Base-by-base conservation (phyloP, 2,797 vertebrate genomes). In the Chiloscyllium punctatum region DNA sequence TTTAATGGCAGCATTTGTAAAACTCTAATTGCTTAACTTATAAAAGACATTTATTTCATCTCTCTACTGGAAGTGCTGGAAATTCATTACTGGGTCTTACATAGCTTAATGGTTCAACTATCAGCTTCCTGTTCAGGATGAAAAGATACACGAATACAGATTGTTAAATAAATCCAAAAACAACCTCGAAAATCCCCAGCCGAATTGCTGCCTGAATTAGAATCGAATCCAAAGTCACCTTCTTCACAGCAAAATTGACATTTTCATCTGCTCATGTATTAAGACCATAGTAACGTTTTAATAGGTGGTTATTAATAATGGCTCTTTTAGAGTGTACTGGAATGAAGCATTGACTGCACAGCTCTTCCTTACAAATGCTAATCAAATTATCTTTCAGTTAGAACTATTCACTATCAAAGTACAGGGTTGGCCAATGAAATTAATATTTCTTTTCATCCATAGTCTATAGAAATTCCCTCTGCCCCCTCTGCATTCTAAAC, bases 1-100 rank as follows among this genome's bases (percentile, higher is more conserved):
- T 95, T 95, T 95, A 95, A 53, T 0, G 30, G 71, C 94, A 95
- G 94, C 71, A 77, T 95, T 95, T 72, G 57, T 71, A 95, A 53
- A 77, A 27, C 48, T 95, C 94, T 95, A 77, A 95, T 95, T 95
- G 94, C 94, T 95, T 77, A 95, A 72, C 94, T 71, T 95, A 95
- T 95, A 95, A 95, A 95, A 95, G 94, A n/a, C 94, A 95, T 95
- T 95, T 95, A 95, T 77, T 71, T 95, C 48, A 27, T 33, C 48
- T 15, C 15, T 33, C 48, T n/a, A 51, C 94, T 95, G 94, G 72
- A 72, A 94, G 57, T 72, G 72, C 69, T 27, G 94, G 71, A 95
- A 95, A 95, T 77, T 30, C 94, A 95, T 57, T 18, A 71, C 71
- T 33, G 94, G 77, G 53, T 95, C 94, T 95, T 57, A 77, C 94